These are phyloP conservation scores for Clarias fuscus DNA, from an alignment of 2,797 vertebrate species.

Conservation along the genomic window DNA sequence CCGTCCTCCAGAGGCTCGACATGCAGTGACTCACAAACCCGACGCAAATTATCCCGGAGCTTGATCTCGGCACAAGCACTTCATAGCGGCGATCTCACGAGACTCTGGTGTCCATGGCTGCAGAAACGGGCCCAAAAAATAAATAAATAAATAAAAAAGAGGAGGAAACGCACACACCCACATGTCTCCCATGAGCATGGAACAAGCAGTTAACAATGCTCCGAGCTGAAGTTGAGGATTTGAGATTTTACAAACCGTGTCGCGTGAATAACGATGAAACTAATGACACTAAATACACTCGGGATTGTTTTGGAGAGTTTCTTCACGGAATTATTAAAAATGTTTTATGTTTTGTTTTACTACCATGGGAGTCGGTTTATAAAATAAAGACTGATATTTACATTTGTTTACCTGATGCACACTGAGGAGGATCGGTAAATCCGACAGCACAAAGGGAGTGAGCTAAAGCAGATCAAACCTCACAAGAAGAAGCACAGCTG, in stretches of 20 bases:
- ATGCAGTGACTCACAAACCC: constrained; percentile 16
- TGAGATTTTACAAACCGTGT: neutral
- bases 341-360: neutral
- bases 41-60: constrained; percentile 1
- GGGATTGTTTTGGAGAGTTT: neutral
- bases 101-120: constrained; percentile 34
- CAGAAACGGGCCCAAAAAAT: neutral
- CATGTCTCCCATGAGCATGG: neutral
- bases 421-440: neutral
- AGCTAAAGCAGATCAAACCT: constrained; percentile 13
- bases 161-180: neutral
- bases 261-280: neutral
- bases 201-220: neutral
- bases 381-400: neutral
- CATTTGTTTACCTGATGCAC: neutral
- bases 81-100: constrained; percentile 21
- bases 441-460: neutral
- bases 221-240: neutral
- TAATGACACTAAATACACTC: neutral
- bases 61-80: constrained; percentile 32
- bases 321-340: neutral
- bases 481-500: constrained; percentile 47
- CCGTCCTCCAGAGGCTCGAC: neutral
- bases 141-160: neutral
- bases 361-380: neutral